phyloP scores from a whole-genome alignment of 2,113 vertebrate species.

The Struthio camelus region DNA sequence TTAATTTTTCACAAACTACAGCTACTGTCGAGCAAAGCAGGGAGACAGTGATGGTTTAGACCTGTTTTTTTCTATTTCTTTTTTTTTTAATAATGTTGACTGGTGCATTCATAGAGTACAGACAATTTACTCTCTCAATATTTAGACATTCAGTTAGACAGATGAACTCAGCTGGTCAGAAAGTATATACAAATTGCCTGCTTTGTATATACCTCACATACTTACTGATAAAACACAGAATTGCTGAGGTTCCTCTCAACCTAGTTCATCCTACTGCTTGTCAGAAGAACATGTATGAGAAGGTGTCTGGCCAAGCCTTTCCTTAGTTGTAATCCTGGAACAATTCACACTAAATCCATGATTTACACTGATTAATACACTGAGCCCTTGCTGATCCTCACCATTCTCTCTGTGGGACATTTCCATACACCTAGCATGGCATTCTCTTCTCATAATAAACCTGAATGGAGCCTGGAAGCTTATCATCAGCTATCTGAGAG shows the following conservation, averaged over 20 bases:
- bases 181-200: constrained; percentile 74
- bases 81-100: constrained; percentile 29
- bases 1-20: constrained; percentile 40
- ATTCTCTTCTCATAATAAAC: background rate
- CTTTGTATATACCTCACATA: constrained; percentile 75
- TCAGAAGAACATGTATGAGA: constrained; percentile 6
- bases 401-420: background rate
- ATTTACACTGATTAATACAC: constrained; percentile 40
- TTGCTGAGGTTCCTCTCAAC: constrained; percentile 42
- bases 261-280: constrained; percentile 25
- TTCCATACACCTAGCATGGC: background rate
- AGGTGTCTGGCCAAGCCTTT: constrained; percentile 38
- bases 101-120: constrained; percentile 51
- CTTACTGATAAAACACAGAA: constrained; percentile 72
- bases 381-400: background rate
- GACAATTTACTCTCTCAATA: constrained; percentile 73
- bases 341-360: background rate
- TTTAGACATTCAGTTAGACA: constrained; percentile 79
- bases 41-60: background rate
- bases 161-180: constrained; percentile 69
- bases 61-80: background rate
- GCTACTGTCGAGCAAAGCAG: constrained; percentile 44
- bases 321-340: background rate
- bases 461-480: background rate
- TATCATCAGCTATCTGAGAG: background rate